Evolutionary conservation across 2,113 vertebrate species (phyloP), one percentile per base, ranked within the genome.

Genomic region (Datnioides undecimradiatus): DNA sequence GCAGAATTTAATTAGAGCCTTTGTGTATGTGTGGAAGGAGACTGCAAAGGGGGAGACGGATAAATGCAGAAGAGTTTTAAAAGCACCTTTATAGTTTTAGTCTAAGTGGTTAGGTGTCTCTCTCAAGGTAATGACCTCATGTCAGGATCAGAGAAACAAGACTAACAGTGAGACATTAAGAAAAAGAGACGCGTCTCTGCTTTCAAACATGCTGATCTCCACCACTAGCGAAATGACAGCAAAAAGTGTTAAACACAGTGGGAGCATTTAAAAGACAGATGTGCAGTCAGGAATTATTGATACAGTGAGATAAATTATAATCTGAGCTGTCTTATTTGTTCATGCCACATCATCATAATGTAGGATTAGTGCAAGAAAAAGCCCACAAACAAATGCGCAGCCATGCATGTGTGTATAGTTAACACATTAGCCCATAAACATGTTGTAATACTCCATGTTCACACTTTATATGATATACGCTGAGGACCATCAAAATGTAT

Each of bases 1-100:
- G 51, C 63, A 41, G 58, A 38, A 80, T 76, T 87, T 83, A 83
- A 87, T 87, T 81, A 80, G 65, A 74, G 62, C 48, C n/a, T 71
- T 49, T 64, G 77, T 67, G 43, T 27, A 9, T 79, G 55, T 77
- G 80, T 64, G 45, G 29, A 21, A 9, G 40, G 40, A 33, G 38
- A 36, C 43, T 29, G 25, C 21, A 5, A 16, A 34, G 8, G 16
- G 21, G 3, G 45, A 52, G 38, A 65, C 25, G 25, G 9, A 46
- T 19, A 63, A 13, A 27, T 34, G 60, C 14, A 62, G 46, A 38
- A 2, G 21, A 67, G 62, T 23, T 46, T 60, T 51, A 51, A 40
- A 57, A 21, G 36, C 16, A 33, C 17, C 29, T 68, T 23, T 60
- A 14, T 14, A 49, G 17, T 41, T 67, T 19, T 14, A 49, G 17